These are phyloP conservation scores for Griposia aprilina DNA, from an alignment of 2,888 invertebrate genomes.

Conservation along the genomic window DNA sequence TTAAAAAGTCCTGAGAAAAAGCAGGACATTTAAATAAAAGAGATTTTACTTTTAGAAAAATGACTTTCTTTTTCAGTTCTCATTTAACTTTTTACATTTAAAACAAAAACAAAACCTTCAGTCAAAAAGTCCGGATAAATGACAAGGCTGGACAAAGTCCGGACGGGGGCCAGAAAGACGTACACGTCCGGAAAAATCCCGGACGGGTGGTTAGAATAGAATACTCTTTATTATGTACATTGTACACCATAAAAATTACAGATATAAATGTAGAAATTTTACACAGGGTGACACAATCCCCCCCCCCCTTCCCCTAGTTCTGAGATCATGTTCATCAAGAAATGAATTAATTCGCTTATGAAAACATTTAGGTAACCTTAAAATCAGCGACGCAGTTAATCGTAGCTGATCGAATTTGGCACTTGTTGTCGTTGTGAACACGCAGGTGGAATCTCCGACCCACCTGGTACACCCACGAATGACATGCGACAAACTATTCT, in stretches of 20 bases:
- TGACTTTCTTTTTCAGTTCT: neutral
- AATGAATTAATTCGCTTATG: neutral
- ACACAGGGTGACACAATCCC: too few relatives aligned
- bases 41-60: neutral
- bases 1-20: neutral
- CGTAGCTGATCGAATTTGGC: constrained; percentile 44
- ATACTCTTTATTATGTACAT: too few relatives aligned
- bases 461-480: constrained; percentile 44
- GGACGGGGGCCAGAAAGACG: neutral
- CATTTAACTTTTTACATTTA: neutral
- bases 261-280: too few relatives aligned
- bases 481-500: constrained; percentile 36
- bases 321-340: neutral
- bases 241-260: too few relatives aligned
- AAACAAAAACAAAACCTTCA: neutral
- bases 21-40: neutral
- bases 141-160: neutral
- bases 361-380: neutral
- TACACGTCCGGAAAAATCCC: neutral
- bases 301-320: neutral
- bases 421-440: constrained; percentile 10
- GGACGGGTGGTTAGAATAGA: too few relatives aligned
- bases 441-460: constrained; percentile 24
- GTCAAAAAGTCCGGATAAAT: neutral
- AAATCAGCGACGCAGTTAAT: constrained; percentile 2